phyloP scores from a whole-genome alignment of 1,140 invertebrate species.

The Littorina saxatilis region DNA sequence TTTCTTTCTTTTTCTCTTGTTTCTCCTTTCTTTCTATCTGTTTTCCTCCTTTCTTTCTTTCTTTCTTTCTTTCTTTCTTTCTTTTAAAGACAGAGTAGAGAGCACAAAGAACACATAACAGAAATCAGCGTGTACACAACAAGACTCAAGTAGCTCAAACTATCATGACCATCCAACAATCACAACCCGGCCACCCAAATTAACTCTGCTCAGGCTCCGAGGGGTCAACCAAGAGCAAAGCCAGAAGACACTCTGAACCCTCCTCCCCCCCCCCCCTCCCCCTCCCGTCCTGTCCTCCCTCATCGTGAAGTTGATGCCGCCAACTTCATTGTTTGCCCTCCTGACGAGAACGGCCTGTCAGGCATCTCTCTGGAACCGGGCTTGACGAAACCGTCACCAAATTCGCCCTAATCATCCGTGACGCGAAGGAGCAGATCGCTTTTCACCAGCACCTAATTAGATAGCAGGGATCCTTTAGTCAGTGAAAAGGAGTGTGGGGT shows the following conservation, averaged over 20 bases:
- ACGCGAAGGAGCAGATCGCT: not conserved
- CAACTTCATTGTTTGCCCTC: slow-evolving; percentile 17
- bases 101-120: no score
- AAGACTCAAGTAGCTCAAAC: no score
- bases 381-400: slow-evolving; percentile 12
- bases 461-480: no score
- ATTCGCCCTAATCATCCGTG: slow-evolving; percentile 36
- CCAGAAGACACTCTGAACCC: not conserved
- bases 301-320: not conserved
- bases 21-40: no score
- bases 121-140: no score
- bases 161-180: no score
- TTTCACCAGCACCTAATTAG: slow-evolving; percentile 38
- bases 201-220: no score
- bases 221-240: no score
- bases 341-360: not conserved
- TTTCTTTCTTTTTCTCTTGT: no score
- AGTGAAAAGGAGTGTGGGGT: not conserved
- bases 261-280: not conserved
- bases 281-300: not conserved
- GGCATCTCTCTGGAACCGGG: not conserved
- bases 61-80: not conserved
- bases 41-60: no score
- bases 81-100: no score
- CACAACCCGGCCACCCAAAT: no score